Conservation (phyloP, 64 coral and sea anemone genomes). For the Montipora foliosa region DNA sequence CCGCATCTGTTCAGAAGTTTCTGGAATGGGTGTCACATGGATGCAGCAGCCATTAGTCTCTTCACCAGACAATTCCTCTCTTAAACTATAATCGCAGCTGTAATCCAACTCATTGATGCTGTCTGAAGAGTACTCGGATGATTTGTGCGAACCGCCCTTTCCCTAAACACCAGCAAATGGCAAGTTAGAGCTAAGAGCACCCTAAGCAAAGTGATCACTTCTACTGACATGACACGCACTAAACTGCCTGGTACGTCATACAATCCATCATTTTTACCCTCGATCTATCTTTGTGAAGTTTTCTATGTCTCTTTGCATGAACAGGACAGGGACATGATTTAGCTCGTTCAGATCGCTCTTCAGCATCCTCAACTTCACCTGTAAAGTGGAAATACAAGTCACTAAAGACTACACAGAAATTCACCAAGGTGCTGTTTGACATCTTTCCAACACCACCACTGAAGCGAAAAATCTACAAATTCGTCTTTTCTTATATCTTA, state of each 20-base stretch:
- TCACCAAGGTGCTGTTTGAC: background rate
- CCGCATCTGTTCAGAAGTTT: slow-evolving; percentile 74
- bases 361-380: slow-evolving; percentile 84
- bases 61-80: slow-evolving; percentile 71
- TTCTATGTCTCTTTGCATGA: slow-evolving; percentile 51
- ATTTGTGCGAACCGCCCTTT: background rate
- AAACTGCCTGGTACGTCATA: too few relatives aligned
- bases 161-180: background rate
- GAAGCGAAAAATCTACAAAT: too few relatives aligned
- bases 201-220: too few relatives aligned
- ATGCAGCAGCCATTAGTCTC: slow-evolving; percentile 81
- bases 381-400: background rate
- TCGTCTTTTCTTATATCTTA: too few relatives aligned
- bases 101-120: slow-evolving; percentile 77
- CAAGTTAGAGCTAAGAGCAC: too few relatives aligned
- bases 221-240: too few relatives aligned
- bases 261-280: background rate
- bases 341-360: slow-evolving; percentile 43
- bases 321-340: slow-evolving; percentile 67
- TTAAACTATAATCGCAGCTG: slow-evolving; percentile 71
- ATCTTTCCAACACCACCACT: too few relatives aligned
- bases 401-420: too few relatives aligned
- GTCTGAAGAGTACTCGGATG: slow-evolving; percentile 10
- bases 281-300: slow-evolving; percentile 2
- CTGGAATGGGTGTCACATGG: slow-evolving; percentile 76